Percentiles rank a stretch among this genome's conserved stretches.
Conservation (phyloP, 2,797 vertebrate genomes). For the Gobionotothen gibberifrons region DNA sequence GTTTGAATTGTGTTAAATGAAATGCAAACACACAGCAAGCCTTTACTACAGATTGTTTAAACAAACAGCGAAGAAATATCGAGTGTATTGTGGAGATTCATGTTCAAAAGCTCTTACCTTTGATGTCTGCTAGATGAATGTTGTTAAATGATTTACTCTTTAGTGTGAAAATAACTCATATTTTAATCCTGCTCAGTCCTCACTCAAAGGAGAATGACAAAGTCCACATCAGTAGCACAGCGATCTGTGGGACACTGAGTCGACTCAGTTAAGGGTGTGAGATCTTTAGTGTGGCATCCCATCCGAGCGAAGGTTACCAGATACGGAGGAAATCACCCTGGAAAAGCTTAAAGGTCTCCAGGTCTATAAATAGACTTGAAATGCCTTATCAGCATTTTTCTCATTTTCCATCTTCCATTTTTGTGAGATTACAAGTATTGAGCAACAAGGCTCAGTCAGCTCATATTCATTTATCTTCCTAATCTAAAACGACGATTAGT, state of each 20-base stretch:
- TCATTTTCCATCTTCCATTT: neutral
- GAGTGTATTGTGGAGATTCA: neutral
- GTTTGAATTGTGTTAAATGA: neutral
- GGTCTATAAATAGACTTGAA: slow-evolving; percentile 1
- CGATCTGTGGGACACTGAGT: slow-evolving; percentile 9
- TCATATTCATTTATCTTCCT: neutral
- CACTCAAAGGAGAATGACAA: slow-evolving; percentile 58
- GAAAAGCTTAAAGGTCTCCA: slow-evolving; percentile 3
- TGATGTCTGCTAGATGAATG: neutral
- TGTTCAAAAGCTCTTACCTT: slow-evolving; percentile 49
- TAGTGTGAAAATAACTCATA: slow-evolving; percentile 17
- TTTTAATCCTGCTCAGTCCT: slow-evolving; percentile 20
- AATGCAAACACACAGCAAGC: neutral
- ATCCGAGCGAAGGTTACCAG: slow-evolving; percentile 66
- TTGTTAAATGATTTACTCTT: neutral
- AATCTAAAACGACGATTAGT: neutral
- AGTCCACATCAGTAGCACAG: slow-evolving; percentile 59
- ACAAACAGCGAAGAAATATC: neutral
- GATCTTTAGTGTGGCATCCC: slow-evolving; percentile 23
- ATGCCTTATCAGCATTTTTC: slow-evolving; percentile 10
- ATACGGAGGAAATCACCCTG: slow-evolving; percentile 16
- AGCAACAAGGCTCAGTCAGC: neutral
- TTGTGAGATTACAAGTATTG: neutral
- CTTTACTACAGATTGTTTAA: neutral
- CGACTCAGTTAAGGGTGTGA: slow-evolving; percentile 47